Evolutionary conservation across 2,113 vertebrate species (phyloP).

Genomic region (Albula glossodonta): DNA sequence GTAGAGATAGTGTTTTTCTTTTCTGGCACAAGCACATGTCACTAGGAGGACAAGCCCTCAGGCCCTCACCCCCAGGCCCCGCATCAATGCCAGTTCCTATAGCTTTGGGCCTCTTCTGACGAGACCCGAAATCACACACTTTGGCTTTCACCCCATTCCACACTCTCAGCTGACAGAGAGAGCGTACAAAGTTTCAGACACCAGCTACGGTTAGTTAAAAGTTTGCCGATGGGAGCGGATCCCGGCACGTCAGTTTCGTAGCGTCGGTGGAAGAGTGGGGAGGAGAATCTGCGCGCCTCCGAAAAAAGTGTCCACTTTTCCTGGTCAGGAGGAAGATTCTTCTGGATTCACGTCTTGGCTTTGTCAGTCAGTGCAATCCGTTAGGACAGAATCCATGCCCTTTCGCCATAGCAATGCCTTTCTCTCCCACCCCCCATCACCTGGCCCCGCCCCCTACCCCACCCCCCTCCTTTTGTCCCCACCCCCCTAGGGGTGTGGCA

Average conservation of each 20-base stretch:
- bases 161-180: not conserved
- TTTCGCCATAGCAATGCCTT: not conserved
- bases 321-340: not conserved
- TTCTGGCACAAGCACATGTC: not conserved
- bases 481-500: slow-evolving; percentile 77
- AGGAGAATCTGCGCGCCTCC: not conserved
- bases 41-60: not conserved
- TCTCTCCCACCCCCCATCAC: no score
- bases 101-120: not conserved
- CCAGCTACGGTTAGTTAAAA: not conserved
- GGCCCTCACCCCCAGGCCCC: not conserved
- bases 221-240: not conserved
- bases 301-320: not conserved
- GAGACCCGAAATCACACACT: not conserved
- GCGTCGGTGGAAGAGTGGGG: not conserved
- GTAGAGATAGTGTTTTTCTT: not conserved
- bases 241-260: not conserved
- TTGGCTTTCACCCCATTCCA: not conserved
- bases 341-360: not conserved
- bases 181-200: not conserved
- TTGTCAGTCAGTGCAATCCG: not conserved
- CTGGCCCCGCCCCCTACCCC: not conserved
- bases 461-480: slow-evolving; percentile 7
- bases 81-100: not conserved
- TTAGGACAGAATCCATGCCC: not conserved